Evolutionary conservation across 2,888 invertebrate genomes (phyloP), one percentile per base, ranked within the genome.

Genomic region (Platycnemis pennipes): DNA sequence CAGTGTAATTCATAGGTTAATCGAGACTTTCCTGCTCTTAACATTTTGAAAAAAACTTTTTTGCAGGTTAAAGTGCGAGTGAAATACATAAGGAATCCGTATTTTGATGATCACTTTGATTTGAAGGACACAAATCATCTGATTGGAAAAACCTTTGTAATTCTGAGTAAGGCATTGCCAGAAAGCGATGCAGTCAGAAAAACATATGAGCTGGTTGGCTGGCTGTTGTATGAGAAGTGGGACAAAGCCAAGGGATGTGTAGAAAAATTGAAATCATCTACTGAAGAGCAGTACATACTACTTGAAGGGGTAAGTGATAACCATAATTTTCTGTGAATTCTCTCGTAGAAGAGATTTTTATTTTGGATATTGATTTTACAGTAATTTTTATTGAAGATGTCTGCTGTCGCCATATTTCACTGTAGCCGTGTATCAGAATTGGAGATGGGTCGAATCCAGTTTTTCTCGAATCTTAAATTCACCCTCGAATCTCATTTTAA

Each of bases 41-140:
- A n/a, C n/a, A n/a, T n/a, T n/a, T n/a, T n/a, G n/a, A n/a, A n/a
- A n/a, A n/a, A n/a, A n/a, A n/a, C n/a, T n/a, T 86, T 44, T 88
- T 94, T 89, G 63, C 95, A 96, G 96, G 96, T 97, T 45, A 98
- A 98, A 96, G 97, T 99, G 16, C 97, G 99, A 95, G 98, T 99
- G 0, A 97, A 97, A 94, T 99, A 97, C 96, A 96, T 99, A 77
- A 97, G 98, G 95, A 99, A 99, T 96, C 98, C 98, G 0, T 98
- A 97, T 96, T 98, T 98, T 96, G 99, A 99, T 97, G 98, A 98
- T 96, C 99, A 99, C 96, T 99, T 99, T 96, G 99, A 99, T 96
- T 97, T 99, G 42, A 97, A 96, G 94, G 98, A 98, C 95, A 97
- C 98, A 11, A 96, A 97, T 46, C 97, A 97, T 96, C 96, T 99